phyloP scores from a whole-genome alignment of 2,113 vertebrate genomes.

The Cygnus atratus region DNA sequence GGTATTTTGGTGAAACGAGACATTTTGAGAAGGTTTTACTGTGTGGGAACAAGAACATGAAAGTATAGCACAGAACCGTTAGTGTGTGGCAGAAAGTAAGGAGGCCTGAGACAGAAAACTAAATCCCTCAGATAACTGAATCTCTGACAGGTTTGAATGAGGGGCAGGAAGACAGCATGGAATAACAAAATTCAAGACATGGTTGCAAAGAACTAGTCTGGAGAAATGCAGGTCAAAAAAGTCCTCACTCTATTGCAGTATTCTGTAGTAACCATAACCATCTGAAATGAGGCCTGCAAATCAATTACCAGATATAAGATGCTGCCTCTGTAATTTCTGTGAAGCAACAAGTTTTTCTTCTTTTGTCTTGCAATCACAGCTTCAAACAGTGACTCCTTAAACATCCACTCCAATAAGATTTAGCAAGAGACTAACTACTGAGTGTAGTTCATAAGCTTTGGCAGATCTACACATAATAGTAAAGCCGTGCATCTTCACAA shows the following conservation, averaged over 20 bases:
- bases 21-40: neutral
- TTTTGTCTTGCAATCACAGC: neutral
- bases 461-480: neutral
- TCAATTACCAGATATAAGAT: neutral
- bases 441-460: neutral
- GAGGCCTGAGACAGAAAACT: neutral
- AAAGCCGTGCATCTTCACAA: neutral
- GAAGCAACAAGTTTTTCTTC: neutral
- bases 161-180: neutral
- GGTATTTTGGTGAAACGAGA: neutral
- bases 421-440: neutral
- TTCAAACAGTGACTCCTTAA: neutral
- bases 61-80: neutral
- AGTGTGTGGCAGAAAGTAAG: neutral
- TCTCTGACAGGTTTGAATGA: neutral
- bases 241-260: neutral
- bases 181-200: neutral
- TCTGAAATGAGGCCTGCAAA: neutral
- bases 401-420: neutral
- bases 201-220: neutral
- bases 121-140: neutral
- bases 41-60: neutral
- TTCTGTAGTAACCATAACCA: neutral
- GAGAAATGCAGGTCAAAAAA: neutral
- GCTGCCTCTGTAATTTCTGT: neutral